These are phyloP conservation scores for Fundulus diaphanus DNA, from an alignment of 2,797 vertebrate species.

Conservation along the genomic window DNA sequence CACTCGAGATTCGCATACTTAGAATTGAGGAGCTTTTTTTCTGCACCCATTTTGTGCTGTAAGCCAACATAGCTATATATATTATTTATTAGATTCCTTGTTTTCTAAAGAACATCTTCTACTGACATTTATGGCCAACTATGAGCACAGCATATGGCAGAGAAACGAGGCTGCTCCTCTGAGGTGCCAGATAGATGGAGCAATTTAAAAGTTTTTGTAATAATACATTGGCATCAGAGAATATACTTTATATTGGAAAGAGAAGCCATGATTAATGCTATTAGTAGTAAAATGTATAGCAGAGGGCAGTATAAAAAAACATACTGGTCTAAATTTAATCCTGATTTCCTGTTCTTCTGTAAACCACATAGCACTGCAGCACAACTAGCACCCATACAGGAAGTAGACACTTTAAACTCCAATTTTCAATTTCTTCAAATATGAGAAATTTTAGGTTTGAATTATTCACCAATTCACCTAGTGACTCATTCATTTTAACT, in stretches of 20 bases:
- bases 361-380: neutral
- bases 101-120: slow-evolving; percentile 1
- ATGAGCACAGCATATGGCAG: neutral
- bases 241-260: neutral
- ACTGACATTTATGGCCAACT: neutral
- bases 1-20: neutral
- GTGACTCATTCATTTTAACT: neutral
- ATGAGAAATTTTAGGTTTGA: neutral
- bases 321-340: neutral
- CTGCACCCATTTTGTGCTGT: neutral
- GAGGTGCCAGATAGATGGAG: neutral
- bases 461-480: neutral
- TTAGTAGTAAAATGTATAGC: too few species aligned
- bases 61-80: neutral
- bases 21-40: neutral
- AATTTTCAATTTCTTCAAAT: neutral
- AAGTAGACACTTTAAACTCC: neutral
- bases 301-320: neutral
- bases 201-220: neutral
- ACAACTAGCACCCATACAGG: neutral
- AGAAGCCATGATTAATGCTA: neutral
- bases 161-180: neutral
- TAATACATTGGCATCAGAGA: neutral
- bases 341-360: neutral
- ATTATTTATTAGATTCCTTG: slow-evolving; percentile 2